These are phyloP conservation scores for Emydura subglobosa DNA, from an alignment of 2,113 vertebrate genomes.

Conservation along the genomic window DNA sequence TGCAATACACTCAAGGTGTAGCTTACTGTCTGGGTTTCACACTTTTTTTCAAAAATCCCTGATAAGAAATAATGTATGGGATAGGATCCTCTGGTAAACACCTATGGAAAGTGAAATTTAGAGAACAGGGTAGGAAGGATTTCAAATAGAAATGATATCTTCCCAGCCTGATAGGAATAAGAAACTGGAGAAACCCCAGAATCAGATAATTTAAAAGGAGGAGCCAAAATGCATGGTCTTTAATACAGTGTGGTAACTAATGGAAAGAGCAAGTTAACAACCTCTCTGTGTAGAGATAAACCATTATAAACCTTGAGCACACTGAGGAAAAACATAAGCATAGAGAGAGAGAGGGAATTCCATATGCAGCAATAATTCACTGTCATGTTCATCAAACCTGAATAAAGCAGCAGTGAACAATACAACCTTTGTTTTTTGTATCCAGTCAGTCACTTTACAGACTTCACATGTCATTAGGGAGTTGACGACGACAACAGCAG, in stretches of 20 bases:
- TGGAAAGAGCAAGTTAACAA: background rate
- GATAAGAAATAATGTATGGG: background rate
- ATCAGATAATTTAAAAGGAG: background rate
- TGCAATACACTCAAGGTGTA: no score
- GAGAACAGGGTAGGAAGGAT: background rate
- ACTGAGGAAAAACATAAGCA: background rate
- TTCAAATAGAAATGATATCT: background rate
- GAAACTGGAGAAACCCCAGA: background rate
- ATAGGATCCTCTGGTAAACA: background rate
- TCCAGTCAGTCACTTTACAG: no score
- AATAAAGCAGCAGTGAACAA: background rate
- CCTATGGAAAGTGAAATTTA: background rate
- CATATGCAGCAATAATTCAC: background rate
- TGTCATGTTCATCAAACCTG: background rate
- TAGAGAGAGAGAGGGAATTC: background rate
- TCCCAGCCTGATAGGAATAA: background rate
- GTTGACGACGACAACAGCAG: background rate
- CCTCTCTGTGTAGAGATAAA: no score
- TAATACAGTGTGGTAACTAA: background rate
- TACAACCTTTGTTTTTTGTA: no score
- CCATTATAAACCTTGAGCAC: background rate
- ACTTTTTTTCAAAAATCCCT: background rate
- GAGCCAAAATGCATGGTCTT: background rate
- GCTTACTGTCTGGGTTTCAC: no score
- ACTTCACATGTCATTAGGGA: rapidly evolving